Evolutionary conservation across 1,140 invertebrate genomes (phyloP).

Genomic region (Cheumatopsyche charites): DNA sequence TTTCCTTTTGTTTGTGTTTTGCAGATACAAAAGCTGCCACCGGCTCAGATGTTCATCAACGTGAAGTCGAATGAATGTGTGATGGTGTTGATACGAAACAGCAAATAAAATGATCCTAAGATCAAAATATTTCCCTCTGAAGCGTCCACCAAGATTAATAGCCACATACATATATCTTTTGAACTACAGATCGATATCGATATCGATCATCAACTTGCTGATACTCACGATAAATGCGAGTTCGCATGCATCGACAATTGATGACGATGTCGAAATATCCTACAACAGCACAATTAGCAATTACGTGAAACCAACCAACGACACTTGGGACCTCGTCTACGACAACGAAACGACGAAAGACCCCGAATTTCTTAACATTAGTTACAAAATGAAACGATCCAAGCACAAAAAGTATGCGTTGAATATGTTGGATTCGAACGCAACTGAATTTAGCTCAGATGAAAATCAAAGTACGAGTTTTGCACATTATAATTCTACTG

Average conservation of each 20-base stretch:
- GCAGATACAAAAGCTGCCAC: too few relatives aligned
- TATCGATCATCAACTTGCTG: constrained; percentile 3
- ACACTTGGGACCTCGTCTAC: not conserved
- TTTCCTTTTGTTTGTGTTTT: too few relatives aligned
- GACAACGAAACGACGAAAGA: not conserved
- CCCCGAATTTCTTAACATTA: not conserved
- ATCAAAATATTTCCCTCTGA: constrained; percentile 24
- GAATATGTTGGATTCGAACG: not conserved
- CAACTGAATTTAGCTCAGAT: not conserved
- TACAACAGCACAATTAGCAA: not conserved
- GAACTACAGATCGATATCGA: constrained; percentile 7
- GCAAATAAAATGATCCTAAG: constrained; percentile 28
- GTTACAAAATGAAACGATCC: not conserved
- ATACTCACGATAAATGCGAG: not conserved
- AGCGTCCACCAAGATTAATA: constrained; percentile 14
- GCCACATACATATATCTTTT: not conserved
- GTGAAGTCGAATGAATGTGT: constrained; percentile 6
- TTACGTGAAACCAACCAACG: not conserved
- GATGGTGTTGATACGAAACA: not conserved
- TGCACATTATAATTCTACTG: too few relatives aligned
- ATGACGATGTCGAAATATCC: not conserved
- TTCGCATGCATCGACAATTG: not conserved
- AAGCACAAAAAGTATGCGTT: constrained; percentile 1
- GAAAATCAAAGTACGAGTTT: too few relatives aligned
- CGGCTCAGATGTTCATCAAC: not conserved